Evolutionary conservation across 2,113 vertebrate species (phyloP), one percentile per base, ranked within the genome.

Genomic region (Brachyhypopomus occidentalis): DNA sequence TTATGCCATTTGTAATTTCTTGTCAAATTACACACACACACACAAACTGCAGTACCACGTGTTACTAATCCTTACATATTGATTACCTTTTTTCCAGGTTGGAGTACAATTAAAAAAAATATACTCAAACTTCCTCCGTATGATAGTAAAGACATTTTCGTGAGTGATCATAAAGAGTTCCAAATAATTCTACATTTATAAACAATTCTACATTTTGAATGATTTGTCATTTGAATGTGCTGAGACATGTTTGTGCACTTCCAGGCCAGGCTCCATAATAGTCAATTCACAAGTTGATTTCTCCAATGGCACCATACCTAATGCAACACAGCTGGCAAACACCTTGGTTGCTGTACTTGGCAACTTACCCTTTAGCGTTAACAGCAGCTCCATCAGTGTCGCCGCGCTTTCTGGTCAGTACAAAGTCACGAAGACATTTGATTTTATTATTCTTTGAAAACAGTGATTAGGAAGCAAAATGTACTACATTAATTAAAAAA

Each of bases 211-310:
- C 3, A 30, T 30, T 30, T 30, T 30, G 30, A 30, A 30, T 30
- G 30, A 60, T 55, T 45, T 8, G 3, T 22, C 60, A 20, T 45
- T 62, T 60, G 0, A 79, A 27, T 27, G 8, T 45, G n/a, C 45
- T 0, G 59, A 19, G 11, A 22, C 27, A 4, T 79, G 78, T 2
- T 79, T 60, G 36, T 48, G 4, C 20, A 34, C 20, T 79, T 79
- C 48, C 12, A 80, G 78, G 19, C n/a, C 0, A 0, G 78, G 78
- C 52, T 80, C 78, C 14, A 74, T 56, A 38, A 27, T 80, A 27
- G 12, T 23, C 0, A 0, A 64, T 22, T 74, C 78, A 19, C 17
- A 2, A 2, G 41, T 80, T 66, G 6, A 27, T 22, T 80, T 80
- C 19, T 25, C n/a, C 9, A 0, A 0, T 56, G 59, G 1, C 6